These are phyloP conservation scores for Hemithea aestivaria DNA, from an alignment of 2,888 invertebrate species.

Conservation along the genomic window DNA sequence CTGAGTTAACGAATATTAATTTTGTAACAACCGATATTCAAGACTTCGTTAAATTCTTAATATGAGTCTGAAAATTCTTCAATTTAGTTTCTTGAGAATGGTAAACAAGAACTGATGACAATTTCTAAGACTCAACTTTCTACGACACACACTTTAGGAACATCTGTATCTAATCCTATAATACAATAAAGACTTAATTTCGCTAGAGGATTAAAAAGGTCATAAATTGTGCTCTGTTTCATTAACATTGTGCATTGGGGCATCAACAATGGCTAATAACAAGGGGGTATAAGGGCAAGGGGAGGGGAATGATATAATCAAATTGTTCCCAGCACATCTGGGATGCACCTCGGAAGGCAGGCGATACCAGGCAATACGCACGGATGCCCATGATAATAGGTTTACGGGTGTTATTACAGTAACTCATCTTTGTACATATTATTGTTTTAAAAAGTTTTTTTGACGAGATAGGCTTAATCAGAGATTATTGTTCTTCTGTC, in stretches of 20 bases:
- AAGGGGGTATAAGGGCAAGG: slow-evolving; percentile 15
- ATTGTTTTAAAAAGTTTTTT: slow-evolving; percentile 1
- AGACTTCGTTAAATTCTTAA: too few relatives aligned
- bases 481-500: too few relatives aligned
- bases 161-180: too few relatives aligned
- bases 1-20: too few relatives aligned
- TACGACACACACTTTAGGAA: too few relatives aligned
- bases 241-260: slow-evolving; percentile 41
- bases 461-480: too few relatives aligned
- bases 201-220: slow-evolving; percentile 16
- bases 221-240: slow-evolving; percentile 42
- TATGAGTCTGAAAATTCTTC: too few relatives aligned
- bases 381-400: slow-evolving; percentile 62
- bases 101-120: too few relatives aligned
- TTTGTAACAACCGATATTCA: too few relatives aligned
- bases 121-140: too few relatives aligned
- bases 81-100: too few relatives aligned
- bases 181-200: too few relatives aligned
- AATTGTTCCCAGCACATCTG: slow-evolving; percentile 58
- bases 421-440: not conserved
- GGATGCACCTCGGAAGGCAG: slow-evolving; percentile 30
- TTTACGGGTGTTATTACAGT: slow-evolving; percentile 30
- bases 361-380: slow-evolving; percentile 41
- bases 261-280: slow-evolving; percentile 39
- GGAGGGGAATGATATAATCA: slow-evolving; percentile 60